These are phyloP conservation scores for Drosophila saltans DNA, from an alignment of 1,140 invertebrate species.

Conservation along the genomic window DNA sequence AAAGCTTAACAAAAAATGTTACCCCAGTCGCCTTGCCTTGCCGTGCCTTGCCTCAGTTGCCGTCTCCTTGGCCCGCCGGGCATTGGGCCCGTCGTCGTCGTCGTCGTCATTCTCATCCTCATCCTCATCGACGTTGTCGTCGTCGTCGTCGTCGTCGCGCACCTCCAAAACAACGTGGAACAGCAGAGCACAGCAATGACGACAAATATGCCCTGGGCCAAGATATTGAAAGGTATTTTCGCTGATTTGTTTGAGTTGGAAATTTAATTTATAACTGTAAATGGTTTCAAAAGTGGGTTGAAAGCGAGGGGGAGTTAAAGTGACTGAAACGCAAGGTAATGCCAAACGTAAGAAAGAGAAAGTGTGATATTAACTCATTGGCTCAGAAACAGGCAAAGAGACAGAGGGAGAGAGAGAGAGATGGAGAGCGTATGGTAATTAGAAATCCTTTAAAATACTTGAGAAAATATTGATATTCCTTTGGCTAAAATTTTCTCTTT, in stretches of 20 bases:
- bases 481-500: background rate
- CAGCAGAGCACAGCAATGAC: constrained; percentile 1
- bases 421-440: background rate
- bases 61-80: constrained; percentile 44
- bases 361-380: constrained; percentile 9
- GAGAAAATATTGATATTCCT: constrained; percentile 7
- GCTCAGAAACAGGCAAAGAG: background rate
- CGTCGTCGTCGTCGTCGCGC: constrained; percentile 2
- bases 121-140: background rate
- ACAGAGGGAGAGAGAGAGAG: background rate
- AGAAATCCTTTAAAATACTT: constrained; percentile 11
- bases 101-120: background rate
- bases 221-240: constrained; percentile 81
- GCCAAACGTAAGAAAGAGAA: background rate
- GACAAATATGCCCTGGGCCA: constrained; percentile 48
- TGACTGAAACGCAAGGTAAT: background rate
- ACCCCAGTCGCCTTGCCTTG: constrained; percentile 61
- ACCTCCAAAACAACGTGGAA: constrained; percentile 40
- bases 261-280: constrained; percentile 81
- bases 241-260: constrained; percentile 80
- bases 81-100: constrained; percentile 18
- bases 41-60: constrained; percentile 10
- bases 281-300: constrained; percentile 57
- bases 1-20: constrained; percentile 76
- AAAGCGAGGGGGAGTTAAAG: background rate